These are phyloP conservation scores for Chaetoderma sp. DNA, from an alignment of 2,888 invertebrate genomes.

Conservation along the genomic window DNA sequence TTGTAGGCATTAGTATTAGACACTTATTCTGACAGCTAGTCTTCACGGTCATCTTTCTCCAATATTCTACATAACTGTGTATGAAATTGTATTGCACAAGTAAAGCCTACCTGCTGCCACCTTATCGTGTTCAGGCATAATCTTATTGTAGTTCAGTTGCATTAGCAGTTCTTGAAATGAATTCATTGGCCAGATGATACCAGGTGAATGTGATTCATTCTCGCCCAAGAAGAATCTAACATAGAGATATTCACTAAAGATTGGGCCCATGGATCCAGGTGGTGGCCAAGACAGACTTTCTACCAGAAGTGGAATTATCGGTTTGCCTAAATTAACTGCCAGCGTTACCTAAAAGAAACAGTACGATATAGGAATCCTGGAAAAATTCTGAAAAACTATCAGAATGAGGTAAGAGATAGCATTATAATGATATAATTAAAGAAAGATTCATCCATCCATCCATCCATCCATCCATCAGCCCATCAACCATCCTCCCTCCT, in stretches of 20 bases:
- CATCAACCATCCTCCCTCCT: too few species aligned
- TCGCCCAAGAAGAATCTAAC: conserved; percentile 56
- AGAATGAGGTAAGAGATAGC: too few species aligned
- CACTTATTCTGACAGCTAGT: too few species aligned
- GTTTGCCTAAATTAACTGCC: conserved; percentile 58
- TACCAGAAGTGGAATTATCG: conserved; percentile 64
- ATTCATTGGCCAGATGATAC: conserved; percentile 60
- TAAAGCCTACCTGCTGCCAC: conserved; percentile 48
- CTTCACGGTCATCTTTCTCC: too few species aligned
- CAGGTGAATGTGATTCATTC: conserved; percentile 43
- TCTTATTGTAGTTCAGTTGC: conserved; percentile 56
- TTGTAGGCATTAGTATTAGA: too few species aligned
- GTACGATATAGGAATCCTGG: background rate
- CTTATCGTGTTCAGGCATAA: conserved; percentile 46
- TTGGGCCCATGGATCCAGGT: conserved; percentile 65
- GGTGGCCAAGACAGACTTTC: conserved; percentile 67
- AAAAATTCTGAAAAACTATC: too few species aligned
- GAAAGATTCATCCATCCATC: too few species aligned
- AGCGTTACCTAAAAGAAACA: conserved; percentile 57
- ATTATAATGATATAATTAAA: too few species aligned
- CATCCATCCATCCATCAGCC: too few species aligned
- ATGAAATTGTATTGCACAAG: too few species aligned
- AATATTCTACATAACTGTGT: too few species aligned
- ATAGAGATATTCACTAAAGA: conserved; percentile 65
- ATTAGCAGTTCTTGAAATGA: conserved; percentile 65